These are phyloP conservation scores for Allacma fusca DNA, from an alignment of 2,888 invertebrate species.

Conservation along the genomic window DNA sequence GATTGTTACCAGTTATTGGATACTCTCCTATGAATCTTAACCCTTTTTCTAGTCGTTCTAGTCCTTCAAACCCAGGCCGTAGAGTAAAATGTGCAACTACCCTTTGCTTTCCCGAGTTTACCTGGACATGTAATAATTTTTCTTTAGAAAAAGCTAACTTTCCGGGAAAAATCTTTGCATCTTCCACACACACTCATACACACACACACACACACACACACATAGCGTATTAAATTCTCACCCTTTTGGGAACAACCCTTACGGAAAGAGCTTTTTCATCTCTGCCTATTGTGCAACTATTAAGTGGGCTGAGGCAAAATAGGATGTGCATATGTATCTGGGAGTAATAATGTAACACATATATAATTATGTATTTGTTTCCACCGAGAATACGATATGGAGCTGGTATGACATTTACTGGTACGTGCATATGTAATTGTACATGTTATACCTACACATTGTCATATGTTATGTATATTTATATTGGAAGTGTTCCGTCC, in stretches of 20 bases:
- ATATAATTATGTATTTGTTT: no score
- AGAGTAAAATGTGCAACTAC: no score
- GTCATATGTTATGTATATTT: no score
- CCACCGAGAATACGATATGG: no score
- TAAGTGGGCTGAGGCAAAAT: background rate
- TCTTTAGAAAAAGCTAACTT: background rate
- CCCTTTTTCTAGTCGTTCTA: constrained; percentile 1
- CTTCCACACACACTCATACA: background rate
- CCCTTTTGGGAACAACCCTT: background rate
- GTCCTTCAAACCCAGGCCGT: no score
- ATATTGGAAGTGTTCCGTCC: no score
- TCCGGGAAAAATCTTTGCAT: background rate
- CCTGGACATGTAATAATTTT: constrained; percentile 6
- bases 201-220: background rate
- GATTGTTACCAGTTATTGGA: background rate
- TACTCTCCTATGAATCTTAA: background rate
- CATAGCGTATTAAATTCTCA: background rate
- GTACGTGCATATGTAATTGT: no score
- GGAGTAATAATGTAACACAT: background rate
- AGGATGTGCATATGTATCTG: background rate
- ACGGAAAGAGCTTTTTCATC: background rate
- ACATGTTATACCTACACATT: no score
- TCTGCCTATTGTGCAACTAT: background rate
- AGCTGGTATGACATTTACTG: no score
- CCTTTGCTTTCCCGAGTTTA: background rate